Evolutionary conservation across 1,140 invertebrate species (phyloP).

Genomic region (Wiebesia pumilae): DNA sequence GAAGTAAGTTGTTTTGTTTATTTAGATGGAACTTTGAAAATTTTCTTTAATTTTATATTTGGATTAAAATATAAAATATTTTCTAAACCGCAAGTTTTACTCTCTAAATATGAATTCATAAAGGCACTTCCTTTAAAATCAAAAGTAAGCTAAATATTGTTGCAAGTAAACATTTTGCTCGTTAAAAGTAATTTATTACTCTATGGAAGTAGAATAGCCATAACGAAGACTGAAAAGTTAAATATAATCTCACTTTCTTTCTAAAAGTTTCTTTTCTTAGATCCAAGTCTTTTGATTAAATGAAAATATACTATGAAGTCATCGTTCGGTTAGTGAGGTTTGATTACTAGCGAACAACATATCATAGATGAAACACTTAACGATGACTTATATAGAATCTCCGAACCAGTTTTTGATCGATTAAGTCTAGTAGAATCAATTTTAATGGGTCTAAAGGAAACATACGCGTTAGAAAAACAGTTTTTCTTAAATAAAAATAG

Average conservation of each 20-base stretch:
- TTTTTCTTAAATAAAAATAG: background rate
- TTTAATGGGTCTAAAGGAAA: too few species aligned
- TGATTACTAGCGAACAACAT: background rate
- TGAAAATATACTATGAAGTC: background rate
- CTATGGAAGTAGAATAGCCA: background rate
- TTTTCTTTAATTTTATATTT: background rate
- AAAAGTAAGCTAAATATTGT: background rate
- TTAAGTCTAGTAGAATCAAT: background rate
- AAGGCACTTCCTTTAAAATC: background rate
- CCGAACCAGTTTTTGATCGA: background rate
- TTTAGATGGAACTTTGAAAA: background rate
- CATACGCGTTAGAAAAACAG: background rate
- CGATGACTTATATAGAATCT: background rate
- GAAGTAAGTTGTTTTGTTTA: constrained; percentile 74
- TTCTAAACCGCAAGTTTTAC: background rate
- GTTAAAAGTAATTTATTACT: constrained; percentile 4
- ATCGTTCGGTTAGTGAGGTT: background rate
- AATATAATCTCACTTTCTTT: background rate
- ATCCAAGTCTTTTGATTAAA: background rate
- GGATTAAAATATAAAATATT: background rate
- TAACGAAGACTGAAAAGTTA: background rate
- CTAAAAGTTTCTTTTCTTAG: background rate
- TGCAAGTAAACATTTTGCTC: background rate
- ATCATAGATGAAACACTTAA: background rate
- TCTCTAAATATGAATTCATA: background rate